Conservation (phyloP, 2,113 vertebrate genomes). For the Caranx ignobilis region DNA sequence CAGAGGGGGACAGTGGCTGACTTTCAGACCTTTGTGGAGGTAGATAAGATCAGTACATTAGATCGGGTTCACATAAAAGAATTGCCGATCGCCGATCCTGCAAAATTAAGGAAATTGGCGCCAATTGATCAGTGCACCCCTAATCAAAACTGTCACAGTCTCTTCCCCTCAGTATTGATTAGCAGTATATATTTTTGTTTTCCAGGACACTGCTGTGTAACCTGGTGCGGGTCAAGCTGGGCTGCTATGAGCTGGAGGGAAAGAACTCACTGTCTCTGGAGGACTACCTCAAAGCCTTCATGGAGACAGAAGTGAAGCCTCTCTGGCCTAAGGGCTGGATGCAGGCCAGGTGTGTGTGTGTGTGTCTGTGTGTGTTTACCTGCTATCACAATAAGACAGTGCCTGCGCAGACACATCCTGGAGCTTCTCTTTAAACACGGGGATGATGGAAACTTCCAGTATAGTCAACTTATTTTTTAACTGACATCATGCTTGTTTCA, state of each 20-base stretch:
- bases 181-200: constrained; percentile 20
- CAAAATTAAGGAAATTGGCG: too few species aligned
- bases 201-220: constrained; percentile 93
- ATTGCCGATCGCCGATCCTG: too few species aligned
- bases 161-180: neutral
- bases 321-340: constrained; percentile 99
- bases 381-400: neutral
- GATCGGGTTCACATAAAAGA: too few species aligned
- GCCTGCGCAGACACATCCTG: too few species aligned
- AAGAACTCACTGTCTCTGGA: constrained; percentile 94
- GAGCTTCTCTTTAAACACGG: too few species aligned
- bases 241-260: constrained; percentile 96
- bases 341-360: constrained; percentile 89
- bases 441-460: too few species aligned
- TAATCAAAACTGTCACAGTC: accelerated
- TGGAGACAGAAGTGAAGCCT: constrained; percentile 98
- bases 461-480: too few species aligned
- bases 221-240: constrained; percentile 95
- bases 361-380: neutral
- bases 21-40: too few species aligned
- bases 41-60: too few species aligned
- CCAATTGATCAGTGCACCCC: too few species aligned
- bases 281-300: constrained; percentile 98
- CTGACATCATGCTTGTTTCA: too few species aligned
- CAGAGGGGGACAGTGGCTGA: too few species aligned